These are phyloP conservation scores for Scleropages formosus DNA, from an alignment of 2,797 vertebrate species.

Conservation along the genomic window DNA sequence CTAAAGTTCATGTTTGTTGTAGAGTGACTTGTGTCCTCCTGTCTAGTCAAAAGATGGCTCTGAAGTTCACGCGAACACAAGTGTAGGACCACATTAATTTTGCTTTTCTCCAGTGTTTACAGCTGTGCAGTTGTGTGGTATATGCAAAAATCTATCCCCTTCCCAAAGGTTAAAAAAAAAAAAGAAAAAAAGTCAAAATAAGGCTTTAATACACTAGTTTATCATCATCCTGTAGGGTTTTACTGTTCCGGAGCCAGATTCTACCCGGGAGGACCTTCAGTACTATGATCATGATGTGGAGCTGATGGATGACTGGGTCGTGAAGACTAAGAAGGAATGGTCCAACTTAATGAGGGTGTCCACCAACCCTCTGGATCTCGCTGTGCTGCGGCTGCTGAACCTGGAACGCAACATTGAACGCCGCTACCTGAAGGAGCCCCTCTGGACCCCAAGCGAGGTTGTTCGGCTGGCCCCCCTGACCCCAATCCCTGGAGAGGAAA, in stretches of 20 bases:
- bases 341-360: slow-evolving; percentile 73
- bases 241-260: slow-evolving; percentile 82
- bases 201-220: not conserved
- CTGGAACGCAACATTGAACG: slow-evolving; percentile 90
- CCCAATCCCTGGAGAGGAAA: slow-evolving; percentile 66
- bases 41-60: too few relatives aligned
- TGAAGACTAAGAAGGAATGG: slow-evolving; percentile 82
- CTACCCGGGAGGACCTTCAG: slow-evolving; percentile 78
- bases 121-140: too few relatives aligned
- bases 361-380: slow-evolving; percentile 86
- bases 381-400: slow-evolving; percentile 79
- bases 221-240: slow-evolving; percentile 68
- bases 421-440: slow-evolving; percentile 88
- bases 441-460: slow-evolving; percentile 86
- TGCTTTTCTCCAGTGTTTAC: too few relatives aligned
- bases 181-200: too few relatives aligned
- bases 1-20: too few relatives aligned
- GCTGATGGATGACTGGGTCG: slow-evolving; percentile 81
- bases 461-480: slow-evolving; percentile 76
- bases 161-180: too few relatives aligned
- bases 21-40: too few relatives aligned
- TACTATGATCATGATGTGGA: slow-evolving; percentile 87
- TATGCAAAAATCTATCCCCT: too few relatives aligned
- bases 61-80: too few relatives aligned
- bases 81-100: too few relatives aligned